phyloP scores from a whole-genome alignment of 1,140 invertebrate species.

The Calliopsis andreniformis region DNA sequence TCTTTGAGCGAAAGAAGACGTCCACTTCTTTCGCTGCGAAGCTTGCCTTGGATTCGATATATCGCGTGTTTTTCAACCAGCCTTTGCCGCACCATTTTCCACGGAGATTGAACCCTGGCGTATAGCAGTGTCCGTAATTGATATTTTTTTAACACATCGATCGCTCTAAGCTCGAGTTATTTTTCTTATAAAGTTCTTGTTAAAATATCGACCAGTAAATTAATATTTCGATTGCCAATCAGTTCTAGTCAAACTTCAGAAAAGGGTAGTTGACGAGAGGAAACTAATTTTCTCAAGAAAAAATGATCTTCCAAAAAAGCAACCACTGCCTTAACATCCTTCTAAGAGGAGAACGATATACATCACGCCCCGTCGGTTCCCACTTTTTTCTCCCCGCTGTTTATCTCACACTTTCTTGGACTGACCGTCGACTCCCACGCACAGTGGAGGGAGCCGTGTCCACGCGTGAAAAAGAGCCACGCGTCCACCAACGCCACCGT shows the following conservation, averaged over 20 bases:
- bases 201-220: no score
- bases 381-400: constrained; percentile 21
- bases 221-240: no score
- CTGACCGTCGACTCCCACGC: constrained; percentile 18
- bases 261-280: neutral
- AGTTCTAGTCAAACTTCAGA: no score
- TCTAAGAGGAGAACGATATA: constrained; percentile 31
- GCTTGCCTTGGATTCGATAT: constrained; percentile 8
- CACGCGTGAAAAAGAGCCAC: constrained; percentile 65
- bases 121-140: neutral
- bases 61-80: constrained; percentile 21
- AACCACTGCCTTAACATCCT: neutral
- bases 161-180: no score
- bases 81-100: neutral
- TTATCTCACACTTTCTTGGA: constrained; percentile 44
- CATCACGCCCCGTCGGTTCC: constrained; percentile 44
- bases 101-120: neutral
- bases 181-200: no score
- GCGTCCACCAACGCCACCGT: constrained; percentile 66
- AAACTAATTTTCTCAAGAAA: constrained; percentile 10
- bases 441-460: constrained; percentile 12
- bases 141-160: neutral
- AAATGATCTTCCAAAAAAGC: neutral
- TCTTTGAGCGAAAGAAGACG: constrained; percentile 51
- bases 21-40: constrained; percentile 29